A percentile compares a stretch with the other conserved stretches of the same genome.
phyloP scores from a whole-genome alignment of 2,888 invertebrate species.

The Conomelus anceps region DNA sequence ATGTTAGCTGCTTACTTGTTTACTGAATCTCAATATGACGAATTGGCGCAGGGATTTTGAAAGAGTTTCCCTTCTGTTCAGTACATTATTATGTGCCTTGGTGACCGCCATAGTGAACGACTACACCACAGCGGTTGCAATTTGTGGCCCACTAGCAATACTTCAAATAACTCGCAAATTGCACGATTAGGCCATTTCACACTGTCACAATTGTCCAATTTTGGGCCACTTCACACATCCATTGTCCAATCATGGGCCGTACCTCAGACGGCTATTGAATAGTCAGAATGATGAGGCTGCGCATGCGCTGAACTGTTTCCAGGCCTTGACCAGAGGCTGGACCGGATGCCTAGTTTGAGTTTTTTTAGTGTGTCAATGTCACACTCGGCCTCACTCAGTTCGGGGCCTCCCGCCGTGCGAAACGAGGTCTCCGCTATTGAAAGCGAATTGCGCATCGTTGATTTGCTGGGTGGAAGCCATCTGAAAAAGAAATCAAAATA shows the following conservation, averaged over 20 bases:
- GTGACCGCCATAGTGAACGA: too few relatives aligned
- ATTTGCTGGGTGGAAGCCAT: conserved; percentile 40
- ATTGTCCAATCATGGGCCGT: neutral
- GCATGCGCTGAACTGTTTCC: conserved; percentile 41
- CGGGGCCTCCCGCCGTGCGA: conserved; percentile 41
- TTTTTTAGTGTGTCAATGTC: conserved; percentile 69
- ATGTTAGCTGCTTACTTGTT: too few relatives aligned
- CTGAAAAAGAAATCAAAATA: conserved; percentile 26
- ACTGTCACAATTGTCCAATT: too few relatives aligned
- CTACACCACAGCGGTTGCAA: too few relatives aligned
- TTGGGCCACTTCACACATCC: neutral
- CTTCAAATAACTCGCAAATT: too few relatives aligned
- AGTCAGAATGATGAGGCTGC: conserved; percentile 55
- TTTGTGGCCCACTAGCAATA: too few relatives aligned
- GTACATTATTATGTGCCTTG: too few relatives aligned
- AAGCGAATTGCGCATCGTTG: conserved; percentile 54
- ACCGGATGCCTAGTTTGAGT: conserved; percentile 60
- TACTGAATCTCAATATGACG: too few relatives aligned
- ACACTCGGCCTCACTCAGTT: conserved; percentile 63
- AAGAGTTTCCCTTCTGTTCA: too few relatives aligned
- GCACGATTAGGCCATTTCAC: too few relatives aligned
- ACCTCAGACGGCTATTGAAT: conserved; percentile 64
- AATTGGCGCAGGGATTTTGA: too few relatives aligned
- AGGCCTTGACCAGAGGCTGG: conserved; percentile 59
- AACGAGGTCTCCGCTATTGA: conserved; percentile 45